These are phyloP conservation scores for Pocillopora verrucosa DNA, from an alignment of 64 coral and sea anemone genomes.

Conservation along the genomic window DNA sequence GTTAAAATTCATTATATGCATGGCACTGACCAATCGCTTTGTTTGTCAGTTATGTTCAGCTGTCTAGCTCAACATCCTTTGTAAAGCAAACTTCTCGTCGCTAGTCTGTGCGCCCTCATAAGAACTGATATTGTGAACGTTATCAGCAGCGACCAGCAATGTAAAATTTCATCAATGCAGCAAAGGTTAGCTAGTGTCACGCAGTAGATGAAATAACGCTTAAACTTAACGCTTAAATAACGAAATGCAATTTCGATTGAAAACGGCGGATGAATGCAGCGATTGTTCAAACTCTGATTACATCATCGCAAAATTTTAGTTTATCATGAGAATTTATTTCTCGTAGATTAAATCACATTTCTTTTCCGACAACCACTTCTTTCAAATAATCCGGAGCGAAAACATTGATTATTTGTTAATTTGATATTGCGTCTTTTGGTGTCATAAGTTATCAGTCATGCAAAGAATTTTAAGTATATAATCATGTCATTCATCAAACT, in stretches of 20 bases:
- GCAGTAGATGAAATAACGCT: background rate
- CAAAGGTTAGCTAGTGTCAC: background rate
- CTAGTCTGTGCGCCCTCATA: background rate
- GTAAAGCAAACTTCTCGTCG: background rate
- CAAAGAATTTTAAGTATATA: slow-evolving; percentile 6
- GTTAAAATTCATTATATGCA: slow-evolving; percentile 29
- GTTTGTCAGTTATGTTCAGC: background rate
- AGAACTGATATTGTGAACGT: background rate
- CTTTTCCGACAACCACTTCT: background rate
- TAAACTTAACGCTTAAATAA: background rate
- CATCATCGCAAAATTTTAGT: too few species aligned
- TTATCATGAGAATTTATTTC: too few species aligned
- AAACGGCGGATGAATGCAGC: too few species aligned
- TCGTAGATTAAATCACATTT: too few species aligned
- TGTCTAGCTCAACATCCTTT: background rate
- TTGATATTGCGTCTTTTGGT: background rate
- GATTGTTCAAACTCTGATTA: too few species aligned
- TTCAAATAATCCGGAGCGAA: background rate
- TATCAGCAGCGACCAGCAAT: background rate
- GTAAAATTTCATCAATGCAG: background rate
- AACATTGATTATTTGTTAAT: background rate
- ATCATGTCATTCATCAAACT: background rate
- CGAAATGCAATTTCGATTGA: background rate
- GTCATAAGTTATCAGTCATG: background rate
- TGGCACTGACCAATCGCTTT: background rate